These are phyloP conservation scores for Patiria pectinifera DNA, from an alignment of 53 echinoderm and acorn worm species.

Conservation along the genomic window DNA sequence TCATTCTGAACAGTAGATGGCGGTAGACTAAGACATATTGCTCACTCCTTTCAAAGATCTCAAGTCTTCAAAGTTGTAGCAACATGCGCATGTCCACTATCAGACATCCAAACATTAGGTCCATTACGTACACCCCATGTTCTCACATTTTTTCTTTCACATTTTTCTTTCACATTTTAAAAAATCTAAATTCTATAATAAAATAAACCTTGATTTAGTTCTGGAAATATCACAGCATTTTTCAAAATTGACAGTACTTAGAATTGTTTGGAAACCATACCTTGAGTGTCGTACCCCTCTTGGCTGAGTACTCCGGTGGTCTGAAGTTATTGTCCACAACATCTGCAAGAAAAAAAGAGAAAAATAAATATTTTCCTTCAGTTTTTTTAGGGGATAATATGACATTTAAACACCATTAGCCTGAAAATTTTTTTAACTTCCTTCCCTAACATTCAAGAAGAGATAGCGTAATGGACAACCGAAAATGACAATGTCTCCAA, in stretches of 20 bases:
- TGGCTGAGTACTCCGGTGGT: slow-evolving; percentile 35
- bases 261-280: background rate
- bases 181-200: no score
- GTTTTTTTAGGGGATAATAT: no score
- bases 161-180: no score
- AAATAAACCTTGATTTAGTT: background rate
- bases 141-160: no score
- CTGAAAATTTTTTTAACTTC: no score
- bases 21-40: background rate
- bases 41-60: background rate
- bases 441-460: no score
- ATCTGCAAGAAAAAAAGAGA: slow-evolving; percentile 23
- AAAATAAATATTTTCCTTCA: background rate
- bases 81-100: background rate
- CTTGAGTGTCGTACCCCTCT: slow-evolving; percentile 42
- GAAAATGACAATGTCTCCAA: no score
- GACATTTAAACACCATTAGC: no score
- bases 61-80: background rate
- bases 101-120: no score
- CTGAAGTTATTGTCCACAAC: slow-evolving; percentile 34
- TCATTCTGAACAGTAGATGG: background rate
- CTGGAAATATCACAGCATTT: background rate
- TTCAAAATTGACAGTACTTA: no score
- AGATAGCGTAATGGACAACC: no score
- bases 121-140: no score